A percentile compares a stretch with the other conserved stretches of the same genome.
phyloP scores from a whole-genome alignment of 2,888 invertebrate genomes.

The Drosophila putrida region DNA sequence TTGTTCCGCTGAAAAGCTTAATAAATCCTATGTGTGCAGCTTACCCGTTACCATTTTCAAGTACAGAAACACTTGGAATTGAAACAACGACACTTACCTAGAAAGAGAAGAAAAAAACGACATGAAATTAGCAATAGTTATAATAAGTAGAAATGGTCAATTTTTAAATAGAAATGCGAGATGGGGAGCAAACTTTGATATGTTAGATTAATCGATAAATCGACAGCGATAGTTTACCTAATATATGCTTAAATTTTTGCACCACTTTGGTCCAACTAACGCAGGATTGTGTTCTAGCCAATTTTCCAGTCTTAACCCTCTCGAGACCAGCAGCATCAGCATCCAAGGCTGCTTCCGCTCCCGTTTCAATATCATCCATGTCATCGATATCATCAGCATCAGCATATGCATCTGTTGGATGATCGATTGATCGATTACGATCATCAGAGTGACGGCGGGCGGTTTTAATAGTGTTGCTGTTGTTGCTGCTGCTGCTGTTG shows the following conservation, averaged over 20 bases:
- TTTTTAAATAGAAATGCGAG: constrained; percentile 1
- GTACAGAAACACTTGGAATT: not conserved
- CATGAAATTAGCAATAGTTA: not conserved
- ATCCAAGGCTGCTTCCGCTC: constrained; percentile 59
- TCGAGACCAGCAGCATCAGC: constrained; percentile 40
- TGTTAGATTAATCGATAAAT: not conserved
- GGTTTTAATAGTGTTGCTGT: constrained; percentile 5
- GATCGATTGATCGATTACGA: constrained; percentile 29
- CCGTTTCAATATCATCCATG: constrained; percentile 60
- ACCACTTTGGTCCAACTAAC: constrained; percentile 84
- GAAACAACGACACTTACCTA: constrained; percentile 66
- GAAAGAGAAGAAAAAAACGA: constrained; percentile 36
- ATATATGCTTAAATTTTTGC: constrained; percentile 82
- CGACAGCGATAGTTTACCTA: constrained; percentile 70
- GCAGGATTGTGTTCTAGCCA: constrained; percentile 80
- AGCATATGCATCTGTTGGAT: not conserved
- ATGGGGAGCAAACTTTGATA: constrained; percentile 14
- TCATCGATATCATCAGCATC: constrained; percentile 25
- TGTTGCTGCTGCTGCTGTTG: constrained; percentile 37
- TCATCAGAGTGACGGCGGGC: constrained; percentile 44
- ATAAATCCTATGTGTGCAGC: constrained; percentile 36
- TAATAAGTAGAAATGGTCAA: not conserved
- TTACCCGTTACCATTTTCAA: constrained; percentile 49
- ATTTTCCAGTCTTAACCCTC: constrained; percentile 70
- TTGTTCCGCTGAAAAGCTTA: not conserved